A percentile compares a stretch with the other conserved stretches of the same genome.
Conservation (phyloP, 2,797 vertebrate genomes). For the Sebastes matsubarae region DNA sequence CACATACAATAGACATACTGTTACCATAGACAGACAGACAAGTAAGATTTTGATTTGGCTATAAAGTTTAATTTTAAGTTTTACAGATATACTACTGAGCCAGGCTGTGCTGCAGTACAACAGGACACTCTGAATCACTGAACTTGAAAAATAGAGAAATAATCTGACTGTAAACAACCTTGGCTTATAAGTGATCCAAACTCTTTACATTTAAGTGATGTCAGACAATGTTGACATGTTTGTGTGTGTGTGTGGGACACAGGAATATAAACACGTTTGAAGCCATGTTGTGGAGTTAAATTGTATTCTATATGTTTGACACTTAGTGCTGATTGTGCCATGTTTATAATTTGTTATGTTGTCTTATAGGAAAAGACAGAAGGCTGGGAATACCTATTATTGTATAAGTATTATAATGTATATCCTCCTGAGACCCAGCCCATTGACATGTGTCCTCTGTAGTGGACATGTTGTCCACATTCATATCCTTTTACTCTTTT, state of each 20-base stretch:
- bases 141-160: no score
- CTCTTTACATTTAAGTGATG: background rate
- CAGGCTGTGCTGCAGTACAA: no score
- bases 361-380: background rate
- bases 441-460: no score
- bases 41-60: no score
- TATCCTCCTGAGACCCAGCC: no score
- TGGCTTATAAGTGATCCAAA: background rate
- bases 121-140: no score
- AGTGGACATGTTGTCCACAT: no score
- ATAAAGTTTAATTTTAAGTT: no score
- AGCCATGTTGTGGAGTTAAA: background rate
- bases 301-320: background rate
- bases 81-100: no score
- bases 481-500: no score
- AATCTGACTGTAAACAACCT: background rate
- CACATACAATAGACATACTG: no score
- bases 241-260: background rate
- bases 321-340: background rate
- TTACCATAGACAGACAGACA: no score
- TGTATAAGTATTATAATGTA: background rate
- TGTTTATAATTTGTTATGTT: background rate
- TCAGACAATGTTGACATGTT: background rate
- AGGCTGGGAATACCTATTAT: background rate
- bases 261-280: background rate